Base-by-base conservation (phyloP, 1,140 invertebrate genomes). In the Araneus ventricosus region DNA sequence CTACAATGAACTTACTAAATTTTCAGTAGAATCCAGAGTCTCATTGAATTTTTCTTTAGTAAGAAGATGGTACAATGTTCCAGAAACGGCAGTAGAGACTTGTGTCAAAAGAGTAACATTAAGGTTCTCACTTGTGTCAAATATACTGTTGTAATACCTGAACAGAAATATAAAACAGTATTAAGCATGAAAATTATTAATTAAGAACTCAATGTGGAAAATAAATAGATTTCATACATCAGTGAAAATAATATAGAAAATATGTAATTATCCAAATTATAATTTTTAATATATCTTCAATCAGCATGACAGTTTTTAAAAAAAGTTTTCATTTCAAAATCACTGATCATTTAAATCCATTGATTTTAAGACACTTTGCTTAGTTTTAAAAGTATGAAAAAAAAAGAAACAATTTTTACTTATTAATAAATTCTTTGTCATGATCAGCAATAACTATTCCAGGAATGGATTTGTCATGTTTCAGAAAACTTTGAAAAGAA, bases 401-500 rank as follows among this genome's bases (percentile, higher is more conserved):
- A n/a, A n/a, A n/a, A 39, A 7, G 14, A 67, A 79, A 52, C 4
- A 4, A 85, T 41, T 67, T 95, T 94, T 96, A 99, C 95, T 96
- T 97, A 95, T 99, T 99, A 0, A 95, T 96, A 95, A 97, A 98
- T 1, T 95, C 94, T 30, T 95, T 95, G 39, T 96, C 95, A 94
- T 97, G 97, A 95, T 97, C 97, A 24, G 96, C 96, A 24, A 98
- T 95, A 39, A 97, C 96, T 17, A 97, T 94, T 88, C 96, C 97
- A 37, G 97, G 95, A 17, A 98, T 94, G n/a, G 95, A 95, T 2
- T 82, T 52, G 61, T 97, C 96, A 20, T 96, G 96, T 84, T 96
- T 96, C 0, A 98, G 95, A 95, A 99, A 99, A 6, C 97, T 97
- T 95, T 99, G 98, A 2, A 98, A 95, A 0, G 98, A 99, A 0